phyloP scores from a whole-genome alignment of 2,113 vertebrate species.

The Cephalopholis sonnerati region DNA sequence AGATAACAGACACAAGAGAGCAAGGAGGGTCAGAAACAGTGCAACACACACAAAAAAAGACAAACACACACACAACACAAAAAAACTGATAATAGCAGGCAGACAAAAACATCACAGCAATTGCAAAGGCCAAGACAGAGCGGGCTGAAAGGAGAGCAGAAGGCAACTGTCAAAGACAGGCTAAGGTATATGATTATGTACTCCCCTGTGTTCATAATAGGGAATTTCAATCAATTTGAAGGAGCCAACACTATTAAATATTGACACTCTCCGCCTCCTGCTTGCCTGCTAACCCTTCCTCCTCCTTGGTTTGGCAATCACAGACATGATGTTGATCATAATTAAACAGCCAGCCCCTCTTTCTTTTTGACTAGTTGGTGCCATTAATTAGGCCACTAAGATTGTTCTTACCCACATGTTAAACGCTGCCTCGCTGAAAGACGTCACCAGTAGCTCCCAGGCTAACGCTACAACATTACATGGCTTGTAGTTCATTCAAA shows the following conservation, averaged over 20 bases:
- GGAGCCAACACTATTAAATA: conserved; percentile 77
- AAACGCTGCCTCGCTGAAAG: conserved; percentile 16
- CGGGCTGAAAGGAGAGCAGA: conserved; percentile 37
- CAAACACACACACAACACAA: not conserved
- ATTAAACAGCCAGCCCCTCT: conserved; percentile 81
- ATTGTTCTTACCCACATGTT: conserved; percentile 1
- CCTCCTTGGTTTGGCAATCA: conserved; percentile 64
- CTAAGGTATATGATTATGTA: conserved; percentile 49
- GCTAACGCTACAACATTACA: not conserved
- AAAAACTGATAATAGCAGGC: conserved; percentile 43
- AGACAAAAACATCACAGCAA: conserved; percentile 50
- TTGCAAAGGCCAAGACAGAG: conserved; percentile 30
- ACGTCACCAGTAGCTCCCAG: not conserved
- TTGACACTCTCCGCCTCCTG: conserved; percentile 75
- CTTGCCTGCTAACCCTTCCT: conserved; percentile 62
- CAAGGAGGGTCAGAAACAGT: conserved; percentile 44
- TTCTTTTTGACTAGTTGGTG: conserved; percentile 15
- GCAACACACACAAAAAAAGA: conserved; percentile 7
- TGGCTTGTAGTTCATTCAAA: not conserved
- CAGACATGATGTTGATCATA: conserved; percentile 84
- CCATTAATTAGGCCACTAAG: conserved; percentile 15
- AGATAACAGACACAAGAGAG: conserved; percentile 56
- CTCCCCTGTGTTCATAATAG: conserved; percentile 67
- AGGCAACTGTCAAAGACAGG: conserved; percentile 57
- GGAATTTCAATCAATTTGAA: conserved; percentile 73